These are phyloP conservation scores for Sula dactylatra DNA, from an alignment of 2,113 vertebrate genomes.

Conservation along the genomic window DNA sequence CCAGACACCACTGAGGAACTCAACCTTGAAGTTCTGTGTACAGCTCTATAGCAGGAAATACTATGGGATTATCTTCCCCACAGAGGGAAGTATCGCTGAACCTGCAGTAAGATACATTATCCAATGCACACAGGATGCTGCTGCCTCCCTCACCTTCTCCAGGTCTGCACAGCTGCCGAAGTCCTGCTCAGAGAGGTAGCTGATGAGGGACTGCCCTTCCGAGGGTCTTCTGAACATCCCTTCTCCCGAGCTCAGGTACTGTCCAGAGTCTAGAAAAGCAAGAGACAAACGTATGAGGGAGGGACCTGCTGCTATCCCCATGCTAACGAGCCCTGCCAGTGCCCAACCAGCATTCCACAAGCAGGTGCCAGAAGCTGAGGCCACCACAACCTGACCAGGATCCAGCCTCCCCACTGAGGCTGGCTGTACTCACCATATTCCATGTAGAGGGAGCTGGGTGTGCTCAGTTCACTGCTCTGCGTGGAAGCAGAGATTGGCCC, in stretches of 20 bases:
- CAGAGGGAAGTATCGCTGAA: background rate
- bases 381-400: background rate
- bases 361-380: background rate
- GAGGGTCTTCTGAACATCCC: constrained; percentile 94
- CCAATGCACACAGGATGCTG: background rate
- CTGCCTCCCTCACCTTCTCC: constrained; percentile 84
- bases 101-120: background rate
- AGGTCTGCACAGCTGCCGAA: constrained; percentile 98
- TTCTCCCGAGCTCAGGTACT: constrained; percentile 77
- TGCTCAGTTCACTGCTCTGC: constrained; percentile 76
- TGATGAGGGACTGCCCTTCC: constrained; percentile 97
- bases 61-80: background rate
- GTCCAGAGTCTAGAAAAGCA: constrained; percentile 78
- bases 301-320: background rate
- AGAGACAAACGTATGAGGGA: background rate
- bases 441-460: constrained; percentile 82
- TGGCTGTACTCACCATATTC: constrained; percentile 81
- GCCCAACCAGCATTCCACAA: background rate
- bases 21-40: background rate
- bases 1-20: background rate
- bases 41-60: background rate
- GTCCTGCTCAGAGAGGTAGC: constrained; percentile 98
- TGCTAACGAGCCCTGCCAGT: background rate
- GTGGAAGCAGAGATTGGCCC: constrained; percentile 74
- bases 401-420: fast-evolving